Evolutionary conservation across 2,797 vertebrate genomes (phyloP), one percentile per base, ranked within the genome.

Genomic region (Pantherophis alleghaniensis): DNA sequence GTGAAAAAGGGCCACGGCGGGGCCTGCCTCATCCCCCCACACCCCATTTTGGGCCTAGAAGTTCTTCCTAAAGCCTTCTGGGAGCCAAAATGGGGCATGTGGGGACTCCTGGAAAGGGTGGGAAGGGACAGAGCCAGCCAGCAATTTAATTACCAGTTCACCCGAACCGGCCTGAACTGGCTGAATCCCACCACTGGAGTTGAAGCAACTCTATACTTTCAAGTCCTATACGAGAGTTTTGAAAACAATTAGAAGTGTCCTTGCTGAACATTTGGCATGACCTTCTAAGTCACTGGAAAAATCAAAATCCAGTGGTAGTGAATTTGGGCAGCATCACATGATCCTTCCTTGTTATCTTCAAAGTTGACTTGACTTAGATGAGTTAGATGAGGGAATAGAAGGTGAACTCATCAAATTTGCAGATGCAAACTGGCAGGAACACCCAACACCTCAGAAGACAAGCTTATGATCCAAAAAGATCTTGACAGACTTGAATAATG

Each of bases 11-110:
- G 47, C 47, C 47, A 47, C 47, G 5, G 5, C 5, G 47, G 47
- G 47, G 0, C 47, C 7, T 1, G 6, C 1, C 47, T 1, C 47
- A 51, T 51, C 7, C 6, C 6, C 1, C 6, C 6, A 0, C 7
- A 51, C 47, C 47, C 47, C 47, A 1, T 51, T 51, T 51, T 51
- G 47, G 47, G 47, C 47, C 1, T 51, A 51, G 47, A 7, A 51
- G 6, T 6, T 6, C 6, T 51, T 5, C 6, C 47, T 51, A 51
- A 51, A 51, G 47, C 47, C 47, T 51, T 5, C 6, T 51, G 47
- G 47, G 47, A 51, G 6, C 47, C 47, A 51, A 51, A 51, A 51
- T 51, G 47, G 47, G 6, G 6, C 47, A 7, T 51, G 47, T 47
- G 42, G 42, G 6, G 47, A 51, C 47, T 51, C 47, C 47, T 51